phyloP scores from a whole-genome alignment of 2,888 invertebrate species.

The Hirtodrosophila histrioides region DNA sequence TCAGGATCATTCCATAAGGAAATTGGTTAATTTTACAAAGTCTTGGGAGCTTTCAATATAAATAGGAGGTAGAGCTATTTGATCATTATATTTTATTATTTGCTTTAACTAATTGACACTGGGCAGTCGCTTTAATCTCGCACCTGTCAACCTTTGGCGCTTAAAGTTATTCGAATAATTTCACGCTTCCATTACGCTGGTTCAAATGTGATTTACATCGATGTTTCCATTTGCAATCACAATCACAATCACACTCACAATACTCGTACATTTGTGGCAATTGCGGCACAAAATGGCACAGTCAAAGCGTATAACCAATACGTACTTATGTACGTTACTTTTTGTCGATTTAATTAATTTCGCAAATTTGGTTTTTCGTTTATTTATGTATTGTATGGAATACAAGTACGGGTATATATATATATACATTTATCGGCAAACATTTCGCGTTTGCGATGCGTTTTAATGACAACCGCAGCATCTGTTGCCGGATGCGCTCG shows the following conservation, averaged over 20 bases:
- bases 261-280: constrained; percentile 37
- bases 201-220: constrained; percentile 38
- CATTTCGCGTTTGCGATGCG: constrained; percentile 45
- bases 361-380: constrained; percentile 66
- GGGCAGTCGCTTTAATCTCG: constrained; percentile 30
- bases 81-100: constrained; percentile 29
- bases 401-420: constrained; percentile 1
- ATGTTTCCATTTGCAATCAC: constrained; percentile 26
- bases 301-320: constrained; percentile 56
- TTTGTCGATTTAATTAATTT: constrained; percentile 74
- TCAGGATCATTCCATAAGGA: too few relatives aligned
- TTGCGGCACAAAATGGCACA: constrained; percentile 41
- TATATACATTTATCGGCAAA: constrained; percentile 34
- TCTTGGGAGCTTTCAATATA: too few relatives aligned
- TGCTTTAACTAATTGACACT: constrained; percentile 16
- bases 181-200: constrained; percentile 23
- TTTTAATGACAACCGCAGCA: constrained; percentile 70
- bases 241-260: constrained; percentile 9
- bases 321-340: constrained; percentile 49
- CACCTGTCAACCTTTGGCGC: constrained; percentile 27
- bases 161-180: constrained; percentile 41
- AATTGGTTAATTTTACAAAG: too few relatives aligned
- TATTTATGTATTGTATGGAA: constrained; percentile 55
- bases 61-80: background rate
- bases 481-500: constrained; percentile 69